Base-by-base conservation (phyloP, 2,888 invertebrate species). In the Suillia variegata region DNA sequence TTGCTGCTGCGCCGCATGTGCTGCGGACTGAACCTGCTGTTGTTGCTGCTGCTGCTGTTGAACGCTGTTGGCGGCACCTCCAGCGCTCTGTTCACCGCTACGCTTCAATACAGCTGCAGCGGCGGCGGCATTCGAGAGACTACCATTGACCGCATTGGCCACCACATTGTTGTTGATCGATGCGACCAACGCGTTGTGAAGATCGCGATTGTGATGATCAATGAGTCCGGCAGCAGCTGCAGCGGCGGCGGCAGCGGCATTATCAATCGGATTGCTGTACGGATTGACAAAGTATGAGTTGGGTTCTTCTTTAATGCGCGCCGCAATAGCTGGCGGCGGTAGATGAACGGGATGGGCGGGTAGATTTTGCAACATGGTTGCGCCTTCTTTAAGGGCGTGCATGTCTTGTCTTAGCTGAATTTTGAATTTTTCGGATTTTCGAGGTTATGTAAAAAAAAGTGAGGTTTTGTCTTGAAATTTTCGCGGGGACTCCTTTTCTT, bases 201-300 rank as follows among this genome's bases (percentile, higher is more conserved):
- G 67, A 62, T 82, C 83, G 15, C 80, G 74, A 62, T 73, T 78
- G 66, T 80, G 80, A 60, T 80, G 82, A 50, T 80, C 80, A 68
- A 80, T 75, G 45, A 81, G 75, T 18, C 80, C 78, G 20, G 74
- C 79, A 47, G 78, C 77, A 15, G 70, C 79, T 47, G 68, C 70
- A n/a, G 70, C 79, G 10, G 77, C 77, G 15, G 77, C 77, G 24
- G 77, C 77, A 15, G 77, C 77, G 54, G 81, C 73, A 63, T 81
- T 83, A 59, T 82, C 83, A 79, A 87, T 84, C 74, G 86, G 85
- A 71, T 87, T 87, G 76, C 87, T 83, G 77, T 76, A 83, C 76
- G 79, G 62, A 74, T 73, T 78, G 63, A 79, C 80, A 62, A 75
- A 79, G 56, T 68, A 64, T 64, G 72, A 72, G 48, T 66, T 68